A percentile compares a stretch with the other conserved stretches of the same genome.
Conservation (phyloP, 2,113 vertebrate species). For the Sinocyclocheilus anophthalmus region DNA sequence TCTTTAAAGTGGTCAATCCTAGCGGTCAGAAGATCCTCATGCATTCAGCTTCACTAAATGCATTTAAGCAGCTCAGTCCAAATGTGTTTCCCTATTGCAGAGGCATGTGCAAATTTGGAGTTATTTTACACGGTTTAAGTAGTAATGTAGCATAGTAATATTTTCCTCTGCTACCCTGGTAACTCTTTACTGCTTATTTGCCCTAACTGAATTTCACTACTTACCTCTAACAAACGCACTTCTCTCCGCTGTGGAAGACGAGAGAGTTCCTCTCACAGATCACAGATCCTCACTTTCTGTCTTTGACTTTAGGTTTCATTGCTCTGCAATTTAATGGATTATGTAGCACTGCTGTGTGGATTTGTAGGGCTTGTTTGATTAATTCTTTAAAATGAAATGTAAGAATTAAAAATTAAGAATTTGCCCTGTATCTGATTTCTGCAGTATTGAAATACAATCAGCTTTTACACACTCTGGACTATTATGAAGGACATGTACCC, state of each 20-base stretch:
- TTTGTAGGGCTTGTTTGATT: background rate
- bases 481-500: slow-evolving; percentile 60
- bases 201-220: slow-evolving; percentile 44
- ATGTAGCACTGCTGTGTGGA: background rate
- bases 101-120: slow-evolving; percentile 2
- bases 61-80: slow-evolving; percentile 10
- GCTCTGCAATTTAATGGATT: background rate
- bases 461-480: slow-evolving; percentile 8
- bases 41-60: background rate
- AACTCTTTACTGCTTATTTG: slow-evolving; percentile 51
- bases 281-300: background rate
- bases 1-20: slow-evolving; percentile 39
- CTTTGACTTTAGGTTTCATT: background rate
- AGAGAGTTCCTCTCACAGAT: slow-evolving; percentile 36
- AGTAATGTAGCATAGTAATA: slow-evolving; percentile 21
- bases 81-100: background rate
- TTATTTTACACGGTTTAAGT: background rate
- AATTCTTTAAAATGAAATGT: background rate
- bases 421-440: slow-evolving; percentile 9
- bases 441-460: background rate
- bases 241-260: slow-evolving; percentile 44
- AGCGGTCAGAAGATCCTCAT: slow-evolving; percentile 33
- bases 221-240: slow-evolving; percentile 52
- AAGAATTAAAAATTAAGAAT: background rate
- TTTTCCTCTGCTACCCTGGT: slow-evolving; percentile 42